A percentile compares a stretch with the other conserved stretches of the same genome.
phyloP scores from a whole-genome alignment of 2,888 invertebrate species.

The Herminia tarsipennalis region DNA sequence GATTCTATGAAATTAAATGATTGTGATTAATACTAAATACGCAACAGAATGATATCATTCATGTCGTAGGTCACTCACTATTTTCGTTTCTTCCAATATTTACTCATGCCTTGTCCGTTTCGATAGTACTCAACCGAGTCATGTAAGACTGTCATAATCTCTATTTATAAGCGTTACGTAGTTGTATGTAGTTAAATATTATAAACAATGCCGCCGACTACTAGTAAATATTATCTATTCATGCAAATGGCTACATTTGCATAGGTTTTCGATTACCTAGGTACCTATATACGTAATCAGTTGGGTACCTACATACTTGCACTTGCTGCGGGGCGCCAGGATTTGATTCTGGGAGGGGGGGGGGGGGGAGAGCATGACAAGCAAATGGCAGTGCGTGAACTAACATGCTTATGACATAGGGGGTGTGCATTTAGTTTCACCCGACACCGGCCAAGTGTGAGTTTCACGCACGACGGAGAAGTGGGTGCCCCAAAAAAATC shows the following conservation, averaged over 20 bases:
- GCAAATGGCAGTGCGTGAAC: too few species aligned
- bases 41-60: slow-evolving; percentile 22
- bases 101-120: slow-evolving; percentile 6
- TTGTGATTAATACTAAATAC: background rate
- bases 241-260: slow-evolving; percentile 9
- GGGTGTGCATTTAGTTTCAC: too few species aligned
- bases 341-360: too few species aligned
- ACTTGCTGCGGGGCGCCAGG: too few species aligned
- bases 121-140: background rate
- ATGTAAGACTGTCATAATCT: background rate
- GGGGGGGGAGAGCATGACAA: too few species aligned
- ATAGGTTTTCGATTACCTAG: slow-evolving; percentile 14
- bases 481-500: too few species aligned
- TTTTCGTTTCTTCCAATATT: slow-evolving; percentile 12
- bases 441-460: too few species aligned
- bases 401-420: too few species aligned
- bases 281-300: too few species aligned
- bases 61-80: slow-evolving; percentile 20
- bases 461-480: too few species aligned
- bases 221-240: slow-evolving; percentile 13
- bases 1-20: background rate
- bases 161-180: slow-evolving; percentile 33
- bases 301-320: too few species aligned
- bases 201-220: slow-evolving; percentile 17
- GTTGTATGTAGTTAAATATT: slow-evolving; percentile 7